Base-by-base conservation (phyloP, 1,140 invertebrate species). In the Scaptomyza montana region DNA sequence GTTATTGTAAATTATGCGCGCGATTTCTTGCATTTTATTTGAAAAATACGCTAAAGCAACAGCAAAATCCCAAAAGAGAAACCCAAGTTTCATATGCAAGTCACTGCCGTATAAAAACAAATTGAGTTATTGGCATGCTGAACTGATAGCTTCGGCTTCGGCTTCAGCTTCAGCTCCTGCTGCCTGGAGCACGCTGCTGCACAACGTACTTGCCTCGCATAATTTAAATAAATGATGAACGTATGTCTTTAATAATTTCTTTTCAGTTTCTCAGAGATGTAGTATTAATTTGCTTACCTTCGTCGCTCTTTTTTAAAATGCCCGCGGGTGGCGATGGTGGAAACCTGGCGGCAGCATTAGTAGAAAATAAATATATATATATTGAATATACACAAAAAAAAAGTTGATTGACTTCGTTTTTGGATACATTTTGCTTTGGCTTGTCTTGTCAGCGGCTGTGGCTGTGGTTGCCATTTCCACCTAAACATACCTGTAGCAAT, bases 271-370 rank as follows among this genome's bases (percentile, higher is more conserved):
- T n/a, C 16, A 25, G 12, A 50, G 33, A 36, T 1, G 30, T 6
- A 9, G 33, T 55, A 54, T 13, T 80, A 61, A 55, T 75, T 71
- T 61, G 62, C 90, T 91, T 82, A 91, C 90, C 90, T 90, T 91
- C 90, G 77, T 91, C 90, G 90, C 71, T 90, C 77, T 91, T 91
- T 77, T 91, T 91, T 59, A 91, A 78, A 75, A 91, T 91, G 71
- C 78, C 90, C 59, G 80, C 86, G 69, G 90, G 87, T 82, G 90
- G 87, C 74, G 90, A 81, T 78, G 90, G 69, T 78, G 90, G 90
- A 77, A 91, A 91, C 71, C 90, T 91, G 77, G n/a, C 41, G 49
- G 54, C 57, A 69, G 82, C 69, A 78, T 64, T 80, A 72, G 36
- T n/a, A 78, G 8, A 66, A 53, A 60, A 51, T 43, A 79, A 75